Conservation (phyloP, 2,113 vertebrate genomes). For the Albula goreensis region DNA sequence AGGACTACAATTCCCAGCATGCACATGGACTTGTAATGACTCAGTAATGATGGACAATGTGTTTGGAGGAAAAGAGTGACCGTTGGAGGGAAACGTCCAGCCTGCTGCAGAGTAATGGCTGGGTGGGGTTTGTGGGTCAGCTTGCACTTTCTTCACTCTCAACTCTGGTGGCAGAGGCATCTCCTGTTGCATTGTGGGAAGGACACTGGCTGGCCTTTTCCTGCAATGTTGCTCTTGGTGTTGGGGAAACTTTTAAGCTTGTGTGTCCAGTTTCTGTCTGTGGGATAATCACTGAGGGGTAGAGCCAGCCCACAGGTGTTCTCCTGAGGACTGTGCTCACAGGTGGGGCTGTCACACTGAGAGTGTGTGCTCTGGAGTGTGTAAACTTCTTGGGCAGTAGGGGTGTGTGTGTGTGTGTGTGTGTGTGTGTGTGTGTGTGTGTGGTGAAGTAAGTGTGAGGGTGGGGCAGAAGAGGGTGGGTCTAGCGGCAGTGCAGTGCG, state of each 20-base stretch:
- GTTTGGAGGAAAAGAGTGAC: neutral
- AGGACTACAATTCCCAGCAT: constrained; percentile 9
- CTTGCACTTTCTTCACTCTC: neutral
- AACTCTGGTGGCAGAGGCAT: constrained; percentile 35
- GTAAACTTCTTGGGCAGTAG: too few species aligned
- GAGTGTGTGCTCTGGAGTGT: too few species aligned
- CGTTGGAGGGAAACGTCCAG: neutral
- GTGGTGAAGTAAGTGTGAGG: neutral
- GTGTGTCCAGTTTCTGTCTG: neutral
- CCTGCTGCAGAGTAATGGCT: constrained; percentile 50
- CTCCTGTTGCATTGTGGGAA: constrained; percentile 25
- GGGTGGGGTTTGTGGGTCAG: constrained; percentile 23
- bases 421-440: neutral
- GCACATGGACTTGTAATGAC: neutral
- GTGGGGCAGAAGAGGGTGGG: too few species aligned
- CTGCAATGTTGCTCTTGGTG: constrained; percentile 24
- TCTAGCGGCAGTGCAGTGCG: neutral
- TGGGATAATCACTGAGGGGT: too few species aligned
- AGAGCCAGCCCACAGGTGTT: neutral
- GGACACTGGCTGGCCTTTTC: neutral
- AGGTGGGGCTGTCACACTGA: too few species aligned
- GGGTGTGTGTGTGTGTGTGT: neutral
- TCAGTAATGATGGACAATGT: neutral
- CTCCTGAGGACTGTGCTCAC: neutral
- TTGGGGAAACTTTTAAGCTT: neutral